These are phyloP conservation scores for Phyllostomus discolor DNA, from an alignment of 2,113 vertebrate species.

Conservation along the genomic window DNA sequence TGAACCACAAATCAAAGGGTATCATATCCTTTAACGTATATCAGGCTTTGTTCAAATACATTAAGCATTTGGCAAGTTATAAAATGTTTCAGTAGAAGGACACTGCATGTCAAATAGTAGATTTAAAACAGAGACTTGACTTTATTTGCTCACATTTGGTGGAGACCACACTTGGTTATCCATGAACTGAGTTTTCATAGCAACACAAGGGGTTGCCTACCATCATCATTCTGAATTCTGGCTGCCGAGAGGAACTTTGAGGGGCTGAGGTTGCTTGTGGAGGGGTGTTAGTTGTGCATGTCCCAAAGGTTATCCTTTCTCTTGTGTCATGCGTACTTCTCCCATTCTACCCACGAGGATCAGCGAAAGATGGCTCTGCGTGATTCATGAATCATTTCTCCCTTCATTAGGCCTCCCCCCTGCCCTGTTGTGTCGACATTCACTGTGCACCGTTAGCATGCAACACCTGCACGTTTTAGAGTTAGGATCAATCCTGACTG, in stretches of 20 bases:
- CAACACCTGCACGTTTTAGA: background rate
- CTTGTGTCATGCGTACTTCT: background rate
- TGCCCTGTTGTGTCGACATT: background rate
- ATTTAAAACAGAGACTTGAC: background rate
- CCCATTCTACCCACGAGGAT: background rate
- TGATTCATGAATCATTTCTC: background rate
- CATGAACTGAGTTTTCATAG: background rate
- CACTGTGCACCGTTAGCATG: background rate
- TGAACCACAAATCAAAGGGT: background rate
- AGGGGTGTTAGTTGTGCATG: background rate
- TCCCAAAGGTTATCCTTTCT: background rate
- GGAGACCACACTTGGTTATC: background rate
- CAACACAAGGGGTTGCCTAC: background rate
- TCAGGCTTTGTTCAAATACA: background rate
- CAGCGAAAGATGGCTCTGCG: background rate
- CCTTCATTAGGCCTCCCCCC: background rate
- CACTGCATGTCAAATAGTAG: background rate
- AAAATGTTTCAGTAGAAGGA: background rate
- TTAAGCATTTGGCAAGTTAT: background rate
- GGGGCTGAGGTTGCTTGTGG: background rate
- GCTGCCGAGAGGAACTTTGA: background rate
- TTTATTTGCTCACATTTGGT: conserved; percentile 12
- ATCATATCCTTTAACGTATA: background rate
- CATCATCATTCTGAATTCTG: background rate
- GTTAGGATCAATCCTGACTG: background rate